Percentiles rank a stretch among this genome's conserved stretches.
Conservation (phyloP, 2,113 vertebrate genomes). For the Sardina pilchardus region DNA sequence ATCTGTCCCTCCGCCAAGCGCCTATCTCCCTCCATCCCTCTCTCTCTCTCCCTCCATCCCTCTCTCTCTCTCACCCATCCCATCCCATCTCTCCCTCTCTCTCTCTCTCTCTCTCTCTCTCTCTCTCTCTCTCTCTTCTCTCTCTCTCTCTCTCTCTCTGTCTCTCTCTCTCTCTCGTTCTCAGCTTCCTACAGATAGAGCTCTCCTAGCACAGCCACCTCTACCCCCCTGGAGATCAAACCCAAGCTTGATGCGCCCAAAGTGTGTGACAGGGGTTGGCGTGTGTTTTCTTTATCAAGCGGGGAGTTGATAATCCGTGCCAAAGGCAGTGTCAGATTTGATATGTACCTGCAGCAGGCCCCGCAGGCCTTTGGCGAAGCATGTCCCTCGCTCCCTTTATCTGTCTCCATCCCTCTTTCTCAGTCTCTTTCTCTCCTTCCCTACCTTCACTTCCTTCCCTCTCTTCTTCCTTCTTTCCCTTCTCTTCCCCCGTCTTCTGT, state of each 20-base stretch:
- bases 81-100: background rate
- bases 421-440: background rate
- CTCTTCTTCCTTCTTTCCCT: background rate
- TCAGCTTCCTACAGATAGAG: background rate
- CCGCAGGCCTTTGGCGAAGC: slow-evolving; percentile 16
- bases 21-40: background rate
- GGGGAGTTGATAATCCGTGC: slow-evolving; percentile 44
- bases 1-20: background rate
- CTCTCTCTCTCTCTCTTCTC: background rate
- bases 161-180: background rate
- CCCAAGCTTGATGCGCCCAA: slow-evolving; percentile 26
- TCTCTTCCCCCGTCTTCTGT: no score
- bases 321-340: slow-evolving; percentile 43
- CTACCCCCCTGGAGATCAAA: slow-evolving; percentile 30
- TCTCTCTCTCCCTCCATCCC: background rate
- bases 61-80: background rate
- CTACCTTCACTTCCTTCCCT: no score
- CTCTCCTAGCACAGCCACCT: background rate
- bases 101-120: background rate
- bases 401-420: background rate
- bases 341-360: slow-evolving; percentile 40
- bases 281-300: slow-evolving; percentile 46
- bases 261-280: slow-evolving; percentile 38
- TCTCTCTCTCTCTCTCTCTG: no score
- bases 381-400: background rate